These are phyloP conservation scores for Eurytoma californica DNA, from an alignment of 2,888 invertebrate species.

Conservation along the genomic window DNA sequence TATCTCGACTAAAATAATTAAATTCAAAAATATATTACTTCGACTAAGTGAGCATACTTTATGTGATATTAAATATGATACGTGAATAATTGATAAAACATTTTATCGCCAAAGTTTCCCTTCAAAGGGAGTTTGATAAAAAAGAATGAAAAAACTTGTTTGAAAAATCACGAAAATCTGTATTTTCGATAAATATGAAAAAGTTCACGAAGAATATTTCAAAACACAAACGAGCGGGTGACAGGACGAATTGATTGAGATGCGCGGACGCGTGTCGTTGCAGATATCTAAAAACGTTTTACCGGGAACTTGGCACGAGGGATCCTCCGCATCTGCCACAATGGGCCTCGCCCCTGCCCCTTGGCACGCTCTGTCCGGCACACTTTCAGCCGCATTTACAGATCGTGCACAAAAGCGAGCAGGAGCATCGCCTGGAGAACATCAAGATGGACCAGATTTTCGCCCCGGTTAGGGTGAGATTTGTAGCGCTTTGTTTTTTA, in stretches of 20 bases:
- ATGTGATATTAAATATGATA: too few relatives aligned
- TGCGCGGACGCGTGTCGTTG: conserved; percentile 41
- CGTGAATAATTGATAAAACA: too few relatives aligned
- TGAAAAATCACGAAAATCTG: too few relatives aligned
- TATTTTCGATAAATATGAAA: too few relatives aligned
- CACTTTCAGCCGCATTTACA: conserved; percentile 76
- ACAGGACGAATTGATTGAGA: not conserved
- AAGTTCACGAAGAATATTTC: too few relatives aligned
- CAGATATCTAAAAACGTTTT: conserved; percentile 76
- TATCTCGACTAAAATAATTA: too few relatives aligned
- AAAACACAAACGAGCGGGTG: too few relatives aligned
- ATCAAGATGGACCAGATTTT: conserved; percentile 76
- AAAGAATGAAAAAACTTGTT: too few relatives aligned
- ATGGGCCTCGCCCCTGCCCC: conserved; percentile 76
- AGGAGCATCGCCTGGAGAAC: conserved; percentile 70
- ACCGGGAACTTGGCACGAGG: conserved; percentile 75
- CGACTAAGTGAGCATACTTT: too few relatives aligned
- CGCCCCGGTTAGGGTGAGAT: conserved; percentile 75
- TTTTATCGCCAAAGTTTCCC: not conserved
- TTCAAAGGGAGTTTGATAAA: not conserved
- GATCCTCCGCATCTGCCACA: conserved; percentile 75
- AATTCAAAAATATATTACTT: too few relatives aligned
- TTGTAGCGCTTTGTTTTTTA: conserved; percentile 47
- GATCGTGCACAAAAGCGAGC: conserved; percentile 72
- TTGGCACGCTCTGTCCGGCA: conserved; percentile 76